Conservation (phyloP, 1,140 invertebrate species). For the Drosophila arawakana region DNA sequence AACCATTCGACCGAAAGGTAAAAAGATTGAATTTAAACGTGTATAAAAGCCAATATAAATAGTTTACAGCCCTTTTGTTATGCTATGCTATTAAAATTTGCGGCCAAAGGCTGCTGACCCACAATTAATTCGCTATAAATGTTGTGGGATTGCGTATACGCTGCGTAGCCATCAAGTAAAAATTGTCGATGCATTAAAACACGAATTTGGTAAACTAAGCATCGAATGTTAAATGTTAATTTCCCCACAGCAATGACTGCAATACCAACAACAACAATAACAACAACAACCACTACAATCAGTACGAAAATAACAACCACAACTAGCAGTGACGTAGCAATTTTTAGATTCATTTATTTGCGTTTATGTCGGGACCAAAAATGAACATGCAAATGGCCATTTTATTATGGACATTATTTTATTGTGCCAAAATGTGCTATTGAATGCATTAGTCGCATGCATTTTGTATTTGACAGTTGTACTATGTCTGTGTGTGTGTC, state of each 20-base stretch:
- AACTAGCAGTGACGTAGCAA: slow-evolving; percentile 28
- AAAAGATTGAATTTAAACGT: background rate
- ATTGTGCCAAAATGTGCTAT: slow-evolving; percentile 68
- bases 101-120: slow-evolving; percentile 17
- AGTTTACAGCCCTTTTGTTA: background rate
- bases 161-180: slow-evolving; percentile 17
- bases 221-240: slow-evolving; percentile 63
- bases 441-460: slow-evolving; percentile 63
- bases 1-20: slow-evolving; percentile 4
- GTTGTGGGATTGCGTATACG: slow-evolving; percentile 46
- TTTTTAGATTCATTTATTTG: slow-evolving; percentile 53
- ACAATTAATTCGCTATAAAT: slow-evolving; percentile 35
- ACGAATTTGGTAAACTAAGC: slow-evolving; percentile 38
- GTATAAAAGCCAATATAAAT: background rate
- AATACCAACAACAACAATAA: slow-evolving; percentile 10
- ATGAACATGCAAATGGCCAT: slow-evolving; percentile 73
- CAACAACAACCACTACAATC: slow-evolving; percentile 11
- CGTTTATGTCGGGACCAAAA: slow-evolving; percentile 43
- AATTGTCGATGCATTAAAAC: slow-evolving; percentile 38
- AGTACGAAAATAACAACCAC: slow-evolving; percentile 14
- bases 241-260: slow-evolving; percentile 39
- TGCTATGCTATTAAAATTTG: slow-evolving; percentile 11
- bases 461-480: slow-evolving; percentile 18
- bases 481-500: slow-evolving; percentile 11
- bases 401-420: slow-evolving; percentile 78